Conservation (phyloP, 2,113 vertebrate genomes). For the Pollimyrus isidori region DNA sequence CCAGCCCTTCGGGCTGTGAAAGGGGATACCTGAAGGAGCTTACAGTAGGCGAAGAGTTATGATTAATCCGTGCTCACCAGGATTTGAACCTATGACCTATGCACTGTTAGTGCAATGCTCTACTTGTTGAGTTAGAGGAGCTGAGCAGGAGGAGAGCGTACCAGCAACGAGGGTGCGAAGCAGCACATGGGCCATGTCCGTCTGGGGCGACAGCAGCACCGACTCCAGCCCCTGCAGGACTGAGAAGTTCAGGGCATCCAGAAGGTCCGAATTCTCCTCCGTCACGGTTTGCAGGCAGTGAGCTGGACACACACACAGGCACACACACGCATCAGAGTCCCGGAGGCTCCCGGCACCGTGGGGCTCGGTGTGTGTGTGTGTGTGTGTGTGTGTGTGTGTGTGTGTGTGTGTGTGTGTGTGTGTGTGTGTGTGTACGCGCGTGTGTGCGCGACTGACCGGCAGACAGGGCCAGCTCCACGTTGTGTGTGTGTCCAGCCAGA, state of each 20-base stretch:
- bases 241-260: conserved; percentile 61
- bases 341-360: background rate
- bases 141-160: conserved; percentile 33
- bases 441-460: conserved; percentile 35
- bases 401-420: conserved; percentile 48
- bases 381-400: conserved; percentile 23
- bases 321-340: conserved; percentile 26
- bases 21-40: background rate
- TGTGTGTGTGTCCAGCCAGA: conserved; percentile 73
- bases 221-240: conserved; percentile 67
- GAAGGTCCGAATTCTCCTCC: conserved; percentile 86
- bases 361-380: background rate
- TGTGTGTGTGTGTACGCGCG: conserved; percentile 33
- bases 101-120: background rate
- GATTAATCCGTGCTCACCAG: background rate
- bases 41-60: background rate
- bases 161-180: conserved; percentile 81
- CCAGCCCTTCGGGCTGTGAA: background rate
- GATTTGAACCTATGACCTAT: background rate
- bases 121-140: background rate
- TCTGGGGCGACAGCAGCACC: conserved; percentile 62
- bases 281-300: conserved; percentile 92
- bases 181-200: conserved; percentile 69
- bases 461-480: conserved; percentile 78
- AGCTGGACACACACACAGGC: conserved; percentile 56